Conservation (phyloP, 2,888 invertebrate species). For the Chrysolina americana region DNA sequence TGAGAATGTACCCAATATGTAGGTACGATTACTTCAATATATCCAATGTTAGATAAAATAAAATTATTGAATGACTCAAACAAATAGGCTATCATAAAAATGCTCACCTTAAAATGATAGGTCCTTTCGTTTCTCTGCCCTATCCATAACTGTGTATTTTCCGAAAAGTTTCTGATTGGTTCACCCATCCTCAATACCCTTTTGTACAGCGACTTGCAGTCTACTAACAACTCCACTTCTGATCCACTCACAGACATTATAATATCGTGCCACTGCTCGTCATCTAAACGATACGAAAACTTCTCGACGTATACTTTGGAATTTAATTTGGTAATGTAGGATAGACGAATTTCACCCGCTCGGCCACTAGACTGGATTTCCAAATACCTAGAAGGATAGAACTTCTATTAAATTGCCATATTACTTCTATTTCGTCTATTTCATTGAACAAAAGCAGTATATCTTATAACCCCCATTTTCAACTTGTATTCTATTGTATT, state of each 20-base stretch:
- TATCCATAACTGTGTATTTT: slow-evolving; percentile 85
- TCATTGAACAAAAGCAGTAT: too few relatives aligned
- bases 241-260: slow-evolving; percentile 88
- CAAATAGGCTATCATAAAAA: too few relatives aligned
- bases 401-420: slow-evolving; percentile 49
- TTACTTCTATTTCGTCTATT: too few relatives aligned
- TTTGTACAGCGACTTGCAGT: slow-evolving; percentile 89
- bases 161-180: slow-evolving; percentile 83
- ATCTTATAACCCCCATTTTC: too few relatives aligned
- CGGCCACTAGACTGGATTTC: slow-evolving; percentile 93
- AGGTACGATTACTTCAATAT: too few relatives aligned
- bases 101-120: slow-evolving; percentile 86
- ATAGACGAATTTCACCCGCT: slow-evolving; percentile 87
- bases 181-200: slow-evolving; percentile 80
- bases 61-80: too few relatives aligned
- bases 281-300: slow-evolving; percentile 89
- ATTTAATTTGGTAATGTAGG: slow-evolving; percentile 76
- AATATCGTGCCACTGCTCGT: slow-evolving; percentile 90
- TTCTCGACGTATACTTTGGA: slow-evolving; percentile 83
- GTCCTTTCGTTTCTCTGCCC: slow-evolving; percentile 88
- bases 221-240: slow-evolving; percentile 87
- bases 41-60: too few relatives aligned
- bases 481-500: too few relatives aligned
- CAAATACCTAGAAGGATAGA: slow-evolving; percentile 77
- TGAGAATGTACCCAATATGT: too few relatives aligned